Evolutionary conservation across 2,888 invertebrate genomes (phyloP).

Genomic region (Chrysina gloriosa): DNA sequence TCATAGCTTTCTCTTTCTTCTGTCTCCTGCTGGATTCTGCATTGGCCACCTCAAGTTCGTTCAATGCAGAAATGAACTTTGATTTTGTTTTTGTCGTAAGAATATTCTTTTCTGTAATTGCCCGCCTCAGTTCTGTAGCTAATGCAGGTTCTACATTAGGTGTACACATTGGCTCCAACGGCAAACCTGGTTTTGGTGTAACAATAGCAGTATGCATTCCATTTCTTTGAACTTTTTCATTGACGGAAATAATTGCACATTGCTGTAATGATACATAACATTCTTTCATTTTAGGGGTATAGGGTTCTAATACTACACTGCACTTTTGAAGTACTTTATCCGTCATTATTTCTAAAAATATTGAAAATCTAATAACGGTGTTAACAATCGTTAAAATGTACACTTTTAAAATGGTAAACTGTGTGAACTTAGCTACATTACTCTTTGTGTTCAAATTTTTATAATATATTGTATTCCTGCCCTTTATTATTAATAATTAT

Average conservation of each 20-base stretch:
- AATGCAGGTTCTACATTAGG: conserved; percentile 68
- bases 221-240: neutral
- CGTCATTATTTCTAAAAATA: neutral
- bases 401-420: conserved; percentile 52
- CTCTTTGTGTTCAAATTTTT: too few species aligned
- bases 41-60: conserved; percentile 60
- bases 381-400: conserved; percentile 2
- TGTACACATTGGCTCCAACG: conserved; percentile 66
- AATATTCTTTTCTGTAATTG: conserved; percentile 72
- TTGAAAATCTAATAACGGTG: neutral
- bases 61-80: conserved; percentile 71
- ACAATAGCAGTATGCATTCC: neutral
- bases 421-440: conserved; percentile 7
- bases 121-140: conserved; percentile 71
- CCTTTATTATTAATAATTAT: too few species aligned
- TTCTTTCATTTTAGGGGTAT: conserved; percentile 28
- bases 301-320: conserved; percentile 34
- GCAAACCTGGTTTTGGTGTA: neutral
- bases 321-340: conserved; percentile 23
- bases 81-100: conserved; percentile 71
- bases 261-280: conserved; percentile 32
- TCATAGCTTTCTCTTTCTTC: conserved; percentile 68
- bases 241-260: neutral
- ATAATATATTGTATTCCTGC: too few species aligned
- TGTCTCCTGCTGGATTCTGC: conserved; percentile 59